Percentiles rank a stretch among this genome's conserved stretches.
phyloP scores from a whole-genome alignment of 2,113 vertebrate species.

The Donacobius atricapilla region DNA sequence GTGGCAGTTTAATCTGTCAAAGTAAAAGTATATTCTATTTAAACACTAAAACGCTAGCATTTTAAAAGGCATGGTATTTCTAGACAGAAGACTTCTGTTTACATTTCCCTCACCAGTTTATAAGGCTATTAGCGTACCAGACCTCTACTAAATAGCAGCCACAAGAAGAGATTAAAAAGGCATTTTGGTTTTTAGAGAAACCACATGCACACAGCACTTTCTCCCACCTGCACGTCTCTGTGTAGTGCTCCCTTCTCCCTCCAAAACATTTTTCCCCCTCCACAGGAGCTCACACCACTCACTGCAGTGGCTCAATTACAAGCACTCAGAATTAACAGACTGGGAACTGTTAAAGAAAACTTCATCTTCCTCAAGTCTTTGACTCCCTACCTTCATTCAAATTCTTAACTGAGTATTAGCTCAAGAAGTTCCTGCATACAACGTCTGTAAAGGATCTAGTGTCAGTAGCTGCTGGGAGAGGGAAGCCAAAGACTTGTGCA shows the following conservation, averaged over 20 bases:
- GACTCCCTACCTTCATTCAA: neutral
- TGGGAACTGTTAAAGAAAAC: neutral
- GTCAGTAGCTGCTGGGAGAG: neutral
- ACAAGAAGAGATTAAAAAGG: neutral
- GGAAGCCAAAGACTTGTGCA: neutral
- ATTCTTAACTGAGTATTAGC: neutral
- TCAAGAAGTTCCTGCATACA: neutral
- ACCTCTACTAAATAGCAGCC: neutral
- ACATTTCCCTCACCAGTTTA: neutral
- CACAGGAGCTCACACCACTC: neutral
- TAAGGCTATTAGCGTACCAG: neutral
- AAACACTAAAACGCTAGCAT: neutral
- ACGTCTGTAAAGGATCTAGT: neutral
- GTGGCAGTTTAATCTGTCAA: conserved; percentile 93
- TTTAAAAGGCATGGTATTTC: neutral
- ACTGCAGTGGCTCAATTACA: neutral
- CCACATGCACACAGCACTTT: neutral
- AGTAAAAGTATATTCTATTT: conserved; percentile 36
- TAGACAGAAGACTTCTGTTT: neutral
- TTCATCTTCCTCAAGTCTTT: neutral
- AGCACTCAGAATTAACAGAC: neutral
- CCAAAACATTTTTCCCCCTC: neutral
- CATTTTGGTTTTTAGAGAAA: neutral
- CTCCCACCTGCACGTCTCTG: neutral
- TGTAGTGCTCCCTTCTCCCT: neutral